Conservation (phyloP, 2,113 vertebrate species). For the Gavialis gangeticus region DNA sequence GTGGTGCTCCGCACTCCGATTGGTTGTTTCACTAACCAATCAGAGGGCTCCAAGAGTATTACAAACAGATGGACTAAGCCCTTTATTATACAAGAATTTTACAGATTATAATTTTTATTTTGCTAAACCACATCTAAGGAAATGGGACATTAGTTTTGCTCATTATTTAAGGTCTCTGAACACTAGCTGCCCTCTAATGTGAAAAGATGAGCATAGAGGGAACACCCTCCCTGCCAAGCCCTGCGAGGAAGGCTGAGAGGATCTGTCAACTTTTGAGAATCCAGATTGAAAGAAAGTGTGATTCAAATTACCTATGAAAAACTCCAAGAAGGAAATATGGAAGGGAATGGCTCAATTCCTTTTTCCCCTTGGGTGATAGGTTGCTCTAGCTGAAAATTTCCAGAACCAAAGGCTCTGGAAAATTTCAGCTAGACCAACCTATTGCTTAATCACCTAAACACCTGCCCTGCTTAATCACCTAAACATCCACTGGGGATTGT, state of each 20-base stretch:
- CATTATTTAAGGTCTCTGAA: neutral
- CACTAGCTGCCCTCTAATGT: neutral
- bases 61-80: too few relatives aligned
- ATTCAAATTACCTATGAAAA: neutral
- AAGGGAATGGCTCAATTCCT: neutral
- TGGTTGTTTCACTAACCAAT: too few relatives aligned
- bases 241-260: neutral
- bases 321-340: neutral
- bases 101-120: neutral
- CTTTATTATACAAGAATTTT: neutral
- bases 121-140: neutral
- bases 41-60: too few relatives aligned
- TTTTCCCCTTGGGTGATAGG: fast-evolving
- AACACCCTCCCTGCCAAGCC: neutral
- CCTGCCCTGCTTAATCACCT: neutral
- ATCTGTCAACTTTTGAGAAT: neutral
- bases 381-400: neutral
- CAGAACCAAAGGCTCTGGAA: neutral
- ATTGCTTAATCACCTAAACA: neutral
- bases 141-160: neutral
- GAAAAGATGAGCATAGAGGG: neutral
- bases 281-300: neutral
- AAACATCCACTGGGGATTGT: neutral
- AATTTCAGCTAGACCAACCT: neutral
- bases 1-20: too few relatives aligned